phyloP scores from a whole-genome alignment of 2,888 invertebrate genomes.

The Nymphalis urticae region DNA sequence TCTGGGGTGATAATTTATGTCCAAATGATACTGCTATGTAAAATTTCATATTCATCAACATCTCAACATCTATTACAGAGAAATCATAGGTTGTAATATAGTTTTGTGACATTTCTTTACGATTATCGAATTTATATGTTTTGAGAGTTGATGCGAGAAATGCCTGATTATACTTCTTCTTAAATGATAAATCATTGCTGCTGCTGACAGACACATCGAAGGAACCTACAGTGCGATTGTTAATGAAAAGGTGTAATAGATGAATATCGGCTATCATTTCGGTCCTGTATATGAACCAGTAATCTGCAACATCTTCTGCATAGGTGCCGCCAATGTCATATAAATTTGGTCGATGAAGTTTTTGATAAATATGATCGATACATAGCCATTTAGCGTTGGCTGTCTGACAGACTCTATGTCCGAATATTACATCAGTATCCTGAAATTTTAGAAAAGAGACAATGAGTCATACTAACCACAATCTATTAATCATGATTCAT shows the following conservation, averaged over 20 bases:
- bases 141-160: conserved; percentile 52
- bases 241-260: conserved; percentile 65
- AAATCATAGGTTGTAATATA: conserved; percentile 67
- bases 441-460: conserved; percentile 40
- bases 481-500: neutral
- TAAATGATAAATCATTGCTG: conserved; percentile 50
- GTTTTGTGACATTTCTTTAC: conserved; percentile 41
- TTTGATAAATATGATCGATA: conserved; percentile 60
- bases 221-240: conserved; percentile 53
- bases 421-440: conserved; percentile 56
- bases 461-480: neutral
- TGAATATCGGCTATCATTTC: conserved; percentile 58
- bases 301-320: conserved; percentile 59
- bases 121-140: conserved; percentile 49
- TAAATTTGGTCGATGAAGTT: conserved; percentile 62
- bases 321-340: conserved; percentile 73
- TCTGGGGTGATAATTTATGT: conserved; percentile 1
- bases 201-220: conserved; percentile 55
- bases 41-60: conserved; percentile 57
- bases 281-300: conserved; percentile 63
- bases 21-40: conserved; percentile 58
- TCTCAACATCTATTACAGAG: conserved; percentile 58
- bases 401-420: conserved; percentile 59
- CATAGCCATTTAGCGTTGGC: conserved; percentile 62
- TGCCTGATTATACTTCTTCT: conserved; percentile 53